Evolutionary conservation across 2,797 vertebrate species (phyloP).

Genomic region (Alcedo atthis): DNA sequence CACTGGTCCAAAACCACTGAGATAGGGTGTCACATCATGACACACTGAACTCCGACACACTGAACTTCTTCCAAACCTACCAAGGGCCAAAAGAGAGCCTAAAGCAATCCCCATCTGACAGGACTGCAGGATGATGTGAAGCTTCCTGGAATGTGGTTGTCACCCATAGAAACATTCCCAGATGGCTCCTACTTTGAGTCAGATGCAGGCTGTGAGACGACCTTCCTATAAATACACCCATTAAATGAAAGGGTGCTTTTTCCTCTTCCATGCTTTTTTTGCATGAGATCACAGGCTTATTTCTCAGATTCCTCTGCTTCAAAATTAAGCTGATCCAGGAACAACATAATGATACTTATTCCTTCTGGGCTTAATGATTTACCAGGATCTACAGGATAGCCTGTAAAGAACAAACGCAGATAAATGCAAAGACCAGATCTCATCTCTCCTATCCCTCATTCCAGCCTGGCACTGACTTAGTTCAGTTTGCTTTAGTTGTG

Average conservation of each 20-base stretch:
- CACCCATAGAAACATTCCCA: background rate
- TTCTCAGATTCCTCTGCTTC: background rate
- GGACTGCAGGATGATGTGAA: background rate
- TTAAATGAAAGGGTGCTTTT: background rate
- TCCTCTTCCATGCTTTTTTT: background rate
- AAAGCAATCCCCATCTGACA: background rate
- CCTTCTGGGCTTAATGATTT: background rate
- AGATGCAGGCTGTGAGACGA: background rate
- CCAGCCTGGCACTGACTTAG: background rate
- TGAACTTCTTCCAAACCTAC: background rate
- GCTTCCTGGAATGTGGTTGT: background rate
- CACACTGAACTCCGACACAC: background rate
- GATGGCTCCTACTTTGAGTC: background rate
- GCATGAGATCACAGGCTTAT: background rate
- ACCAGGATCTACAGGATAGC: background rate
- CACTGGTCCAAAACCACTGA: accelerated
- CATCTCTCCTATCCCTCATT: background rate
- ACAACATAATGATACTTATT: background rate
- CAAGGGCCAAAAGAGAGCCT: background rate
- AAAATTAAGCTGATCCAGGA: background rate
- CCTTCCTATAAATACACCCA: background rate
- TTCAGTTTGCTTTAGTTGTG: background rate
- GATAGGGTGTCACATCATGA: background rate
- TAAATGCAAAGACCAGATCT: background rate
- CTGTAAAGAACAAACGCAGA: background rate